Percentiles rank a stretch among this genome's conserved stretches.
phyloP scores from a whole-genome alignment of 2,888 invertebrate species.

The Acleris emargana region DNA sequence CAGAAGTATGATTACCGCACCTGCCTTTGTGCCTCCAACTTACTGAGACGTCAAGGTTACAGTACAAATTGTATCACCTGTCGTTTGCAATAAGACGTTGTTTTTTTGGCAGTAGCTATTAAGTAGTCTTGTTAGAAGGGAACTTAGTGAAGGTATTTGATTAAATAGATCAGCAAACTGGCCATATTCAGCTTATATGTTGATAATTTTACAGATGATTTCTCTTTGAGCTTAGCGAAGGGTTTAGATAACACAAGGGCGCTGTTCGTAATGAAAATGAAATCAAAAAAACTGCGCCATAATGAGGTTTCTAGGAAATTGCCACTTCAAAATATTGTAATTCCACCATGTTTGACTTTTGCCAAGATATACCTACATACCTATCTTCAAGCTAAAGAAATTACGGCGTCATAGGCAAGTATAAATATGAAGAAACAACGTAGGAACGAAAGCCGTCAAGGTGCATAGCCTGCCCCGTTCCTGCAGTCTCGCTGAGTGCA shows the following conservation, averaged over 20 bases:
- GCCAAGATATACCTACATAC: too few relatives aligned
- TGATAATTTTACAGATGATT: too few relatives aligned
- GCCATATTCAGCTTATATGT: too few relatives aligned
- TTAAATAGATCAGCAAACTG: too few relatives aligned
- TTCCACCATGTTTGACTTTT: too few relatives aligned
- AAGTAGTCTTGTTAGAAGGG: background rate
- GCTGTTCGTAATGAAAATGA: too few relatives aligned
- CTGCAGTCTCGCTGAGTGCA: conserved; percentile 35
- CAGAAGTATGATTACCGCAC: conserved; percentile 9
- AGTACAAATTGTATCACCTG: conserved; percentile 15
- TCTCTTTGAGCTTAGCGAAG: too few relatives aligned
- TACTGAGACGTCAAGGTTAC: conserved; percentile 14
- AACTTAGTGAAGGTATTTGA: background rate
- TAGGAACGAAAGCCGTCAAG: conserved; percentile 11
- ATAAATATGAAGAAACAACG: conserved; percentile 15
- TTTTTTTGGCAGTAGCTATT: background rate
- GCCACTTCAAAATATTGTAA: too few relatives aligned
- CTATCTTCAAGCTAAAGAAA: background rate
- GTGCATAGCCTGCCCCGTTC: conserved; percentile 27
- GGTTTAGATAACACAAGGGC: too few relatives aligned
- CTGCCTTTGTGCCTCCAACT: conserved; percentile 12
- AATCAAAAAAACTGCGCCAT: too few relatives aligned
- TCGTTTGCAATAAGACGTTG: conserved; percentile 3
- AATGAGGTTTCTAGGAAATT: too few relatives aligned
- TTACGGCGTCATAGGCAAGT: background rate